These are phyloP conservation scores for Ctenomys sociabilis DNA, from an alignment of 2,113 vertebrate genomes.

Conservation along the genomic window DNA sequence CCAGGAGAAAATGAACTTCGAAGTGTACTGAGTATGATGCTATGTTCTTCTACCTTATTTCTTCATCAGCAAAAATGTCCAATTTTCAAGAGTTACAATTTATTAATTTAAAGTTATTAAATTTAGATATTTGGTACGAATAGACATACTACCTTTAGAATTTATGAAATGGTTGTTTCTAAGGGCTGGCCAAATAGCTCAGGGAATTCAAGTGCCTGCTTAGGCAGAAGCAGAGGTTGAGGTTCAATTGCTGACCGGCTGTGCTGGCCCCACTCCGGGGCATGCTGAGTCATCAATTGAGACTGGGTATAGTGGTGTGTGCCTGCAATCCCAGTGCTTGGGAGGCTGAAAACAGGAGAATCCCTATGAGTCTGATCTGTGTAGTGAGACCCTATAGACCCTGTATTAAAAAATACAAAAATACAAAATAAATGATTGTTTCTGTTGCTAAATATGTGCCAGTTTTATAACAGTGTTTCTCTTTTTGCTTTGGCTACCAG, in stretches of 20 bases:
- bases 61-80: slow-evolving; percentile 12
- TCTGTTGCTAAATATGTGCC: not conserved
- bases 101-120: slow-evolving; percentile 8
- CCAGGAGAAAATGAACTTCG: slow-evolving; percentile 32
- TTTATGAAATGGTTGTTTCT: slow-evolving; percentile 1
- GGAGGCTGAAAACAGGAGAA: too few species aligned
- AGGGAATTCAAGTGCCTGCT: too few species aligned
- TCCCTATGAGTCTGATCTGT: too few species aligned
- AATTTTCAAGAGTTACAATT: slow-evolving; percentile 29
- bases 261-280: too few species aligned
- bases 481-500: not conserved
- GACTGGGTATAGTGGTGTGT: too few species aligned
- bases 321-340: too few species aligned
- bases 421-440: not conserved
- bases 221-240: too few species aligned
- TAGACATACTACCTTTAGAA: not conserved
- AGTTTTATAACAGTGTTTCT: not conserved
- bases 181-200: too few species aligned
- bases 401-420: too few species aligned
- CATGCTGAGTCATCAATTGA: too few species aligned
- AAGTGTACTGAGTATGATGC: not conserved
- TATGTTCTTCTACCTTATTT: not conserved
- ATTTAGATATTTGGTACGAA: not conserved
- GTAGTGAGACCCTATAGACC: too few species aligned
- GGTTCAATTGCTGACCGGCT: too few species aligned